phyloP scores from a whole-genome alignment of 2,113 vertebrate species.

The Tachysurus vachellii region DNA sequence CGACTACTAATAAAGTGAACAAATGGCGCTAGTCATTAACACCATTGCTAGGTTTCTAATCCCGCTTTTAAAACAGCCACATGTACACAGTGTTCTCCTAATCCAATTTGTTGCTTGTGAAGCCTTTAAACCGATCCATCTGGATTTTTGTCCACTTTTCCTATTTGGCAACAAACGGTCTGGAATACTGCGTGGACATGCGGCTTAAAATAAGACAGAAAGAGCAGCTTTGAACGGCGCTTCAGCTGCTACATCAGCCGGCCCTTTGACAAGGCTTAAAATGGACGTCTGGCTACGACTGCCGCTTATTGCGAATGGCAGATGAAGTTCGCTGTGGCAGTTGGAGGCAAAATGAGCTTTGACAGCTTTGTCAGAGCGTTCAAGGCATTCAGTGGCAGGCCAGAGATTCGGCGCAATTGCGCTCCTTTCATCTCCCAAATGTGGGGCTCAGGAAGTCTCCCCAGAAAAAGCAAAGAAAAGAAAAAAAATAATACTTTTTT shows the following conservation, averaged over 20 bases:
- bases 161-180: slow-evolving; percentile 32
- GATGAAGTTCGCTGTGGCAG: slow-evolving; percentile 71
- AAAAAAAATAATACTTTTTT: slow-evolving; percentile 49
- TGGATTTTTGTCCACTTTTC: slow-evolving; percentile 37
- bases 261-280: slow-evolving; percentile 62
- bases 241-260: slow-evolving; percentile 49
- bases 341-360: slow-evolving; percentile 74
- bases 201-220: slow-evolving; percentile 15
- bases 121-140: slow-evolving; percentile 35
- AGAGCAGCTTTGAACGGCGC: slow-evolving; percentile 23
- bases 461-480: slow-evolving; percentile 53
- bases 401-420: slow-evolving; percentile 70
- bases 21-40: slow-evolving; percentile 31
- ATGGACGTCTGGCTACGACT: slow-evolving; percentile 60
- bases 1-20: background rate
- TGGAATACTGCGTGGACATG: slow-evolving; percentile 15
- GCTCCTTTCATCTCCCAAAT: slow-evolving; percentile 78
- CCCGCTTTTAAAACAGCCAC: slow-evolving; percentile 11
- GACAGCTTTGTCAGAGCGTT: slow-evolving; percentile 81
- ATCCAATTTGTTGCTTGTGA: slow-evolving; percentile 35
- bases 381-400: slow-evolving; percentile 74
- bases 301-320: slow-evolving; percentile 73
- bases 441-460: slow-evolving; percentile 63
- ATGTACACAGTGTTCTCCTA: slow-evolving; percentile 16
- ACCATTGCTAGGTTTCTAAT: background rate